These are phyloP conservation scores for Gallinago nigripennis DNA, from an alignment of 2,797 vertebrate genomes.

Conservation along the genomic window DNA sequence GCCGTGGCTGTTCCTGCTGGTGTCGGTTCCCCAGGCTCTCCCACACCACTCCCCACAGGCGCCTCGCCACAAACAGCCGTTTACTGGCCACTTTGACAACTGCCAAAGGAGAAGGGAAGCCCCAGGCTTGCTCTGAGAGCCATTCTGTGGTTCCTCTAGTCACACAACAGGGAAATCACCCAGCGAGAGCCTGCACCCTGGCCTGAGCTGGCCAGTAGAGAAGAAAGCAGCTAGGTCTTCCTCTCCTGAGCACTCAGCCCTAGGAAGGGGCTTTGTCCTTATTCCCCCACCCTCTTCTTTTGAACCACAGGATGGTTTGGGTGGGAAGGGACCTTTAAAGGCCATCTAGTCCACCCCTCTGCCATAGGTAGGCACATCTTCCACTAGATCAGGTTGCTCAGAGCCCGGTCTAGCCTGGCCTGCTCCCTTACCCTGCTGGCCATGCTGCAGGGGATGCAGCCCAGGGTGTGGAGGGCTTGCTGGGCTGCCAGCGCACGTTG, in stretches of 20 bases:
- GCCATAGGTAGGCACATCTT: background rate
- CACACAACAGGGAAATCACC: background rate
- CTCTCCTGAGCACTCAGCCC: rapidly evolving
- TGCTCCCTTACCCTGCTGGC: background rate
- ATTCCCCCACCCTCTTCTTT: rapidly evolving
- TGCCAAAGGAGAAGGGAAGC: rapidly evolving
- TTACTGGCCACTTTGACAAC: rapidly evolving
- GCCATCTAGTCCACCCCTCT: background rate
- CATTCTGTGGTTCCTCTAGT: rapidly evolving
- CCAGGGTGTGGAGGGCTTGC: background rate
- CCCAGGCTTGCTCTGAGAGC: rapidly evolving
- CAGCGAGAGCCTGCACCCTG: rapidly evolving
- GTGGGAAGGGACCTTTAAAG: background rate
- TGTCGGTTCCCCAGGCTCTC: rapidly evolving
- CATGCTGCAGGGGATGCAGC: background rate
- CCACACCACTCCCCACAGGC: rapidly evolving
- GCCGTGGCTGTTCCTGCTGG: rapidly evolving
- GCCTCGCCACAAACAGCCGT: rapidly evolving
- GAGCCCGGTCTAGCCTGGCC: background rate
- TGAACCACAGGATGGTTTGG: background rate
- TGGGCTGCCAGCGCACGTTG: background rate
- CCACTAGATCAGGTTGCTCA: background rate
- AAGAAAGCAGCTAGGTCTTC: too few species aligned
- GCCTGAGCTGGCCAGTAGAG: rapidly evolving
- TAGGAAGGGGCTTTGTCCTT: background rate